A percentile compares a stretch with the other conserved stretches of the same genome.
Evolutionary conservation across 2,113 vertebrate genomes (phyloP).

Genomic region (Craseonycteris thonglongyai): DNA sequence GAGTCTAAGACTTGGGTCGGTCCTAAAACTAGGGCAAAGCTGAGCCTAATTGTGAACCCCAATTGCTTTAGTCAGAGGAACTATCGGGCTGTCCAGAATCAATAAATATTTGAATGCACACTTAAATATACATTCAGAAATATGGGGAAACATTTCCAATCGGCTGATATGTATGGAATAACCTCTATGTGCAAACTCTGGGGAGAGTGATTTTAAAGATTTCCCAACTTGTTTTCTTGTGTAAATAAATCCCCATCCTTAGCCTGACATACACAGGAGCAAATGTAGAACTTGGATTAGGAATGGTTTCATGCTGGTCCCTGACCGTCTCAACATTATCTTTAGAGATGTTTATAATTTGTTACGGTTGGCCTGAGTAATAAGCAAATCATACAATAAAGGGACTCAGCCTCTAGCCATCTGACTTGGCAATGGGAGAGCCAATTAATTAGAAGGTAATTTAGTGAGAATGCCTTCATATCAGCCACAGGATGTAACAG

Average conservation of each 20-base stretch:
- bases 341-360: slow-evolving; percentile 53
- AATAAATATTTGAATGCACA: background rate
- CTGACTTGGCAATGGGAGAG: slow-evolving; percentile 51
- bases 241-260: background rate
- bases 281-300: slow-evolving; percentile 13
- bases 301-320: background rate
- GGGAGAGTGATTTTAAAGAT: background rate
- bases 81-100: background rate
- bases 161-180: background rate
- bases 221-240: background rate
- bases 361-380: slow-evolving; percentile 25
- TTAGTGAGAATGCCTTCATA: slow-evolving; percentile 45
- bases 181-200: background rate
- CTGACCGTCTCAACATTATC: background rate
- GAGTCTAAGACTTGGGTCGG: background rate
- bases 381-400: slow-evolving; percentile 34
- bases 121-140: background rate
- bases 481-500: background rate
- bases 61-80: background rate
- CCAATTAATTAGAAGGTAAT: slow-evolving; percentile 59
- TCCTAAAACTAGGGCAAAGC: background rate
- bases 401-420: slow-evolving; percentile 40
- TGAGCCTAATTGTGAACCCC: background rate
- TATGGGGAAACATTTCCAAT: background rate
- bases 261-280: background rate